Evolutionary conservation across 2,797 vertebrate genomes (phyloP).

Genomic region (Tenualosa ilisha): DNA sequence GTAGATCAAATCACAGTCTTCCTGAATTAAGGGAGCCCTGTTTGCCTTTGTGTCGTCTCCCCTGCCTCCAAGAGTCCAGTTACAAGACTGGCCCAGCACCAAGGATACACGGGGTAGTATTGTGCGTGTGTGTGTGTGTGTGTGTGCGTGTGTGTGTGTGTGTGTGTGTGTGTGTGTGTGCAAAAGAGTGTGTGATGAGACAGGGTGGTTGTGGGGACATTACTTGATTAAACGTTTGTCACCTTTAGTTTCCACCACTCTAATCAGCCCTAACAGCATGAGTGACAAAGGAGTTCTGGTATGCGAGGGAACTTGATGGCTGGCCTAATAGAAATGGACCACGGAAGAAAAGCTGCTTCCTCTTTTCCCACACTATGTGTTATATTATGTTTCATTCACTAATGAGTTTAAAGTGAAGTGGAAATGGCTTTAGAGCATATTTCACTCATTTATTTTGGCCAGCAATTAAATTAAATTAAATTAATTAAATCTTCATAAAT

Average conservation of each 20-base stretch:
- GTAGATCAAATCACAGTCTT: slow-evolving; percentile 57
- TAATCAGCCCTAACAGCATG: not conserved
- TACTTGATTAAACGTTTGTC: not conserved
- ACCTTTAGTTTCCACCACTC: not conserved
- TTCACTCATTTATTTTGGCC: not conserved
- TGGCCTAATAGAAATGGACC: not conserved
- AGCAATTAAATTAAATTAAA: no score
- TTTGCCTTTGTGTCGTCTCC: slow-evolving; percentile 48
- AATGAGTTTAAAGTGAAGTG: not conserved
- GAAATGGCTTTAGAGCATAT: not conserved
- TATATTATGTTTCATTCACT: not conserved
- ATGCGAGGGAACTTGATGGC: not conserved
- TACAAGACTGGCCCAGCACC: slow-evolving; percentile 56
- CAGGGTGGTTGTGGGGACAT: not conserved
- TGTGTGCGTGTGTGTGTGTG: slow-evolving; percentile 14
- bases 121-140: slow-evolving; percentile 32
- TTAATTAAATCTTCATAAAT: not conserved
- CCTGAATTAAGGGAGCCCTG: slow-evolving; percentile 36
- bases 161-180: not conserved
- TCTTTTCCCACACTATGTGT: not conserved
- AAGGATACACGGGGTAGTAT: slow-evolving; percentile 34
- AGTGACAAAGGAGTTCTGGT: not conserved
- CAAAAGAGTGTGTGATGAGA: slow-evolving; percentile 32
- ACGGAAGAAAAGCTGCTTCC: not conserved
- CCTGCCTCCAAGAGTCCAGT: slow-evolving; percentile 54